phyloP scores from a whole-genome alignment of 2,113 vertebrate species.

The Xiphophorus couchianus region DNA sequence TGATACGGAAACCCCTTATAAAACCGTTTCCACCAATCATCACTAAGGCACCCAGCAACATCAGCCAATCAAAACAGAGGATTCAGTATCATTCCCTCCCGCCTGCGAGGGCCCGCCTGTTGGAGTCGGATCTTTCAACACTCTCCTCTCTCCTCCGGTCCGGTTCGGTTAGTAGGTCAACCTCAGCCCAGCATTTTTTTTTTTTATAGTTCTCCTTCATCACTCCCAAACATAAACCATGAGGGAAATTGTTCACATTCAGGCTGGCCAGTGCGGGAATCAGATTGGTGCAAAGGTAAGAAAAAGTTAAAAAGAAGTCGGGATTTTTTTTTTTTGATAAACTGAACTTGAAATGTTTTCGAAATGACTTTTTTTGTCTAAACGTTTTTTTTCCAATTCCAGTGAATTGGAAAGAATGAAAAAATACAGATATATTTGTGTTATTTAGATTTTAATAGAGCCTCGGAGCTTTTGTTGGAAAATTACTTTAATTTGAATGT shows the following conservation, averaged over 20 bases:
- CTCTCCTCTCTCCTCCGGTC: not conserved
- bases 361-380: not conserved
- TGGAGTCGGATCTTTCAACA: not conserved
- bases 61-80: slow-evolving; percentile 42
- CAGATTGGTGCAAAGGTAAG: slow-evolving; percentile 84
- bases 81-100: not conserved
- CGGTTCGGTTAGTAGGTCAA: slow-evolving; percentile 8
- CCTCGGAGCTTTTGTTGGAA: too few species aligned
- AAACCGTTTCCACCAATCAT: slow-evolving; percentile 37
- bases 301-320: not conserved
- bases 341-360: not conserved
- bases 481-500: too few species aligned
- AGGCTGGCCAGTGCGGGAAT: slow-evolving; percentile 83
- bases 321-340: not conserved
- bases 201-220: not conserved
- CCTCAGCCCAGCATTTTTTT: not conserved
- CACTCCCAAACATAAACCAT: slow-evolving; percentile 43
- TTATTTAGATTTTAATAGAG: not conserved
- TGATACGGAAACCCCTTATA: not conserved
- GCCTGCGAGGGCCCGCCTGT: not conserved
- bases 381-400: not conserved
- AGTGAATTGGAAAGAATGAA: not conserved
- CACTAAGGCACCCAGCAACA: not conserved
- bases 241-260: slow-evolving; percentile 83
- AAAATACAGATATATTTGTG: not conserved